phyloP scores from a whole-genome alignment of 2,797 vertebrate genomes.

The Clarias platycephalus region DNA sequence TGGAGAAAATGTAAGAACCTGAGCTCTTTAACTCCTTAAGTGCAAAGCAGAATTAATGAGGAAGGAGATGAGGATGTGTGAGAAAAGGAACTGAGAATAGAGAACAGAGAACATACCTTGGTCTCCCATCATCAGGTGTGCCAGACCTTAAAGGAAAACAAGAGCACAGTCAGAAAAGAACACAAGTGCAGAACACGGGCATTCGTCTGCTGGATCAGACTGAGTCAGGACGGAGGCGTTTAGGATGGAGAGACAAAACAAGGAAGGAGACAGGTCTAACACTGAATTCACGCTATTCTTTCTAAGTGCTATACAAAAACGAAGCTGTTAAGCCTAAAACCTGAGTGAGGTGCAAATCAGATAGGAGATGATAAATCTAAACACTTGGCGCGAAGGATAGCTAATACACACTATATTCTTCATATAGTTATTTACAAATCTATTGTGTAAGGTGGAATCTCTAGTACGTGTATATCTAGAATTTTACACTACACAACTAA shows the following conservation, averaged over 20 bases:
- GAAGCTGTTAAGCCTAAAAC: background rate
- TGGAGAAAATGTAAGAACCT: constrained; percentile 53
- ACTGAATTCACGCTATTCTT: background rate
- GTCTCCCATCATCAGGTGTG: constrained; percentile 99
- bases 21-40: background rate
- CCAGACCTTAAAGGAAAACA: constrained; percentile 99
- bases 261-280: background rate
- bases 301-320: background rate
- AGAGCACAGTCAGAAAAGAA: constrained; percentile 99
- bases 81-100: constrained; percentile 87
- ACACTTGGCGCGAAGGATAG: background rate
- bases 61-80: constrained; percentile 74
- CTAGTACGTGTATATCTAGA: background rate
- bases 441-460: background rate
- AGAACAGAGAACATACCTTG: constrained; percentile 97
- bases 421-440: background rate
- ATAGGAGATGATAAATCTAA: background rate
- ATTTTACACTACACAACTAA: background rate
- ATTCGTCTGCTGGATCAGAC: constrained; percentile 79
- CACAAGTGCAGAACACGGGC: constrained; percentile 87
- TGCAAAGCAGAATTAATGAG: constrained; percentile 54
- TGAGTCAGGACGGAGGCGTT: constrained; percentile 14
- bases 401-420: background rate
- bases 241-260: background rate
- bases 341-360: background rate